Evolutionary conservation across 2,888 invertebrate species (phyloP), one percentile per base, ranked within the genome.

Genomic region (Leptothorax acervorum): DNA sequence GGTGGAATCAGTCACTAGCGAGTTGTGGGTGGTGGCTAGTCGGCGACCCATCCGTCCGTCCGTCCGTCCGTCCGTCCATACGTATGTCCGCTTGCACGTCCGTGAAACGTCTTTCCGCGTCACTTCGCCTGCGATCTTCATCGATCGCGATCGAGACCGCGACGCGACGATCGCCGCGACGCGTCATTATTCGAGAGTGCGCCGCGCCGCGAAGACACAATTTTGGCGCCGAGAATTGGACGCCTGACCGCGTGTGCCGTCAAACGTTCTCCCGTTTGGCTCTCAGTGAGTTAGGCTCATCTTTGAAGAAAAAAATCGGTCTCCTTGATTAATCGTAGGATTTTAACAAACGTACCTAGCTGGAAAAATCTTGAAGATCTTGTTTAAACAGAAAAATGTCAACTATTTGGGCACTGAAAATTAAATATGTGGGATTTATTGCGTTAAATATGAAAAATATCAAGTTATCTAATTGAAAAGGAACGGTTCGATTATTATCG

Each of bases 21-120:
- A 93, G 93, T 94, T 94, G 94, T 94, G 94, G 94, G 93, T 93
- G 94, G 94, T 92, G 94, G 93, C 92, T 92, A 93, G 94, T 94
- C 93, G 91, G 87, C 88, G 83, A 88, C 90, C 86, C 74, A 75
- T 83, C 78, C 85, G 71, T 85, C 88, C 88, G 82, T 88, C 86
- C 86, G 84, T 85, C 57, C 57, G 57, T 76, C 51, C 53, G 62
- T 75, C 62, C 76, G 79, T 86, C 23, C 65, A 28, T 53, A 39
- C 53, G 39, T 45, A 45, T 28, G 31, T 68, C 78, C 83, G 88
- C 66, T 73, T 45, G 39, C 35, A 45, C 42, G 31, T 68, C 78
- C 83, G 88, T 70, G 75, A 53, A 85, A 85, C 85, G 89, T 87
- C 86, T 85, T 86, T 86, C 85, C 89, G 85, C 83, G 62, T 82